Evolutionary conservation across 2,888 invertebrate species (phyloP), one percentile per base, ranked within the genome.

Genomic region (Tipula confusa): DNA sequence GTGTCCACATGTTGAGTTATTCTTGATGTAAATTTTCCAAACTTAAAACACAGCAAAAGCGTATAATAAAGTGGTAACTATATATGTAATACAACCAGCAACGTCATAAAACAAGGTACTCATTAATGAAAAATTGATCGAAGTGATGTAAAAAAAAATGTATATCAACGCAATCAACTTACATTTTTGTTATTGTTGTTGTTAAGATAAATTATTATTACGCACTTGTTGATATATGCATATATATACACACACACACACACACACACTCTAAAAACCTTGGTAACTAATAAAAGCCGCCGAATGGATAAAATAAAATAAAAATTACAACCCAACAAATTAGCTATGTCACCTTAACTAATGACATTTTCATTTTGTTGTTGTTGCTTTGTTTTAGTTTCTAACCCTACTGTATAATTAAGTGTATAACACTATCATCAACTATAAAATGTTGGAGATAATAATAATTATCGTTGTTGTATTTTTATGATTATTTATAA

Each of bases 311-410:
- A 33, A 33, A 33, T 38, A 24, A 64, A 64, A 64, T 24, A 9
- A 24, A 33, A 64, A 43, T 24, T 64, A 64, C 64, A 64, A 64
- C 2, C 64, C 24, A 64, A 64, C 64, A 64, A 64, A 64, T 64
- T 64, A 64, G 64, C 64, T 64, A 64, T 64, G 64, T 64, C 64
- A 64, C 64, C 64, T 64, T 64, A 64, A 64, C 64, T 64, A 64
- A 64, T 64, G 64, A 64, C 64, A 64, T 64, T 64, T 64, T 64
- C n/a, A n/a, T n/a, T n/a, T n/a, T n/a, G n/a, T n/a, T n/a, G n/a
- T n/a, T n/a, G 18, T 64, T 38, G 38, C 18, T 48, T 6, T 64
- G 64, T 64, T 64, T 64, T 64, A 64, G 64, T 64, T 24, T 64
- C 11, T 18, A 64, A 24, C 64, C 64, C 64, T 24, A 64, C 24